Evolutionary conservation across 2,113 vertebrate species (phyloP).

Genomic region (Myodes glareolus): DNA sequence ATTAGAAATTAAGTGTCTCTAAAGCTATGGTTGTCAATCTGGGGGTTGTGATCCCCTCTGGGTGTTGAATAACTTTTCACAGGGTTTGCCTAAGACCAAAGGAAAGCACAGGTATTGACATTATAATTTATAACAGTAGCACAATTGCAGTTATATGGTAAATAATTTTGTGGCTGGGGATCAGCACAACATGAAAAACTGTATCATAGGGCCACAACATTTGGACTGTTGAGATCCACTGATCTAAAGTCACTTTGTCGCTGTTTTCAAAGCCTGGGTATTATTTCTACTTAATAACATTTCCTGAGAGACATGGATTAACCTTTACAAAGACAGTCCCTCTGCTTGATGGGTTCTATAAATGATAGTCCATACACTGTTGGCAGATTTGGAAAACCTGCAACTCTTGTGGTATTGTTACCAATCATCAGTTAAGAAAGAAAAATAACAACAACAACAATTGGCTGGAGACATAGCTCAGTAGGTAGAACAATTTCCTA

Average conservation of each 20-base stretch:
- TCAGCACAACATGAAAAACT: background rate
- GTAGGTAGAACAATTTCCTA: background rate
- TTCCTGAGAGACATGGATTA: background rate
- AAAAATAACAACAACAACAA: background rate
- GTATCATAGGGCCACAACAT: background rate
- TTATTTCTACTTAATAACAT: background rate
- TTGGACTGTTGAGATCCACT: too few relatives aligned
- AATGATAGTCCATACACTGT: background rate
- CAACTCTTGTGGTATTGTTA: background rate
- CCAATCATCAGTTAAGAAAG: background rate
- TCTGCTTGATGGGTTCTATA: background rate
- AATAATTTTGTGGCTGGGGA: background rate
- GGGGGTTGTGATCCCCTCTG: background rate
- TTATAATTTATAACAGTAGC: background rate
- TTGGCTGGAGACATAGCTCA: background rate
- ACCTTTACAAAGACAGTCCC: conserved; percentile 24
- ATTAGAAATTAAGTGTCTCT: background rate
- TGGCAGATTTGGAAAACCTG: background rate
- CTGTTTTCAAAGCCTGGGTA: background rate
- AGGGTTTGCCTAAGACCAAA: background rate
- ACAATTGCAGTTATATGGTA: background rate
- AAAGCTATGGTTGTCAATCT: background rate
- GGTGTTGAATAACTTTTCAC: background rate
- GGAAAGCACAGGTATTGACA: background rate
- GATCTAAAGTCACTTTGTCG: background rate